Base-by-base conservation (phyloP, 2,797 vertebrate genomes). In the Enteromius viviparus region DNA sequence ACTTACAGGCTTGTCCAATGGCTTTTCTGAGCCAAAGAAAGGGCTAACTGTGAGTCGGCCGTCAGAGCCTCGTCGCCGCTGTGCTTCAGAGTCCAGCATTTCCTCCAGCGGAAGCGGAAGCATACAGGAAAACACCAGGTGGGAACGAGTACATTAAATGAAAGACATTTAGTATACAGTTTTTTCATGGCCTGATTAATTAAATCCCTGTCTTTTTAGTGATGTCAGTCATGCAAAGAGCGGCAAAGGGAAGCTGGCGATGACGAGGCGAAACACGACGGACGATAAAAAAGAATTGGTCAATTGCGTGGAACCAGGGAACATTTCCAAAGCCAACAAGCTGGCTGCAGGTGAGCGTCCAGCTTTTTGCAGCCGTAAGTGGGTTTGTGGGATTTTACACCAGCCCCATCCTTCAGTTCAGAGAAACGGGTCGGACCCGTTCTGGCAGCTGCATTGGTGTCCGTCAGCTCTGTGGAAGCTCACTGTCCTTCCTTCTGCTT, bases 31-130 rank as follows among this genome's bases (percentile, higher is more conserved):
- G 82, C 92, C 91, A 84, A 94, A 93, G 3, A 92, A 92, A 32
- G 94, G 93, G 7, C 49, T 93, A 2, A 88, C 66, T 10, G 53
- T 93, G 81, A 92, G 91, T 75, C 95, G 96, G 86, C 92, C 93
- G 76, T 90, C 96, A 40, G 95, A 98, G 82, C 97, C 97, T 84
- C 97, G 98, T 0, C 96, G 98, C 8, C 96, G 98, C 85, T 99
- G 98, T 62, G 98, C 97, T 85, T 99, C 98, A 0, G 98, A 99
- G 91, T 99, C 98, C 51, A 99, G 98, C 92, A 96, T 99, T 90
- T 98, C 97, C 4, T 98, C 97, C 78, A 95, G 96, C 86, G 96
- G 95, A 69, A 97, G 97, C 96, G 65, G 92, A 0, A 83, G 86
- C 77, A n/a, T 86, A 37, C 77, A 87, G 45, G 80, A 82, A 5